phyloP scores from a whole-genome alignment of 2,888 invertebrate species.

The Notocelia uddmanniana region DNA sequence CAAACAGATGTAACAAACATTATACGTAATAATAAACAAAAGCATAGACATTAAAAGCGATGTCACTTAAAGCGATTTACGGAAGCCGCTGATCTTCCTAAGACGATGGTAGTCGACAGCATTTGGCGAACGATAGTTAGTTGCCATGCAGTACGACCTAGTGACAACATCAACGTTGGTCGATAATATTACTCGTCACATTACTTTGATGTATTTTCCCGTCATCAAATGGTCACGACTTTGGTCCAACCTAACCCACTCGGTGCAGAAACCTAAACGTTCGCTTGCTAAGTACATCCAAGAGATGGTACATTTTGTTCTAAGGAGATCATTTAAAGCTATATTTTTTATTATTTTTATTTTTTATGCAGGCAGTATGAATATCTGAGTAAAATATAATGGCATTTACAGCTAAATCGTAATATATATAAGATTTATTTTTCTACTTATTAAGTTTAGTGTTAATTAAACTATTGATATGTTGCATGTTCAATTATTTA shows the following conservation, averaged over 20 bases:
- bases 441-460: conserved; percentile 19
- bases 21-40: no score
- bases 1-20: no score
- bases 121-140: no score
- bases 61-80: no score
- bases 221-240: background rate
- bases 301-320: conserved; percentile 31
- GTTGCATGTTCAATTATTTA: conserved; percentile 1
- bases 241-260: conserved; percentile 15
- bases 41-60: no score
- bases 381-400: conserved; percentile 28
- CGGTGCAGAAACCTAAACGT: conserved; percentile 27
- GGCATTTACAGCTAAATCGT: conserved; percentile 22
- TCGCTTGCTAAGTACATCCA: conserved; percentile 38
- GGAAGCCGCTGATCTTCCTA: no score
- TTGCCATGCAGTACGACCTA: no score
- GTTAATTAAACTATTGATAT: background rate
- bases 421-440: conserved; percentile 32
- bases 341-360: conserved; percentile 44
- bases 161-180: no score
- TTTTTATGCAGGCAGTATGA: conserved; percentile 34
- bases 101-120: no score
- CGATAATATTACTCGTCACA: no score
- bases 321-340: conserved; percentile 47
- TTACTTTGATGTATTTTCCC: background rate